Conservation (phyloP, 2,113 vertebrate genomes). For the Tautogolabrus adspersus region DNA sequence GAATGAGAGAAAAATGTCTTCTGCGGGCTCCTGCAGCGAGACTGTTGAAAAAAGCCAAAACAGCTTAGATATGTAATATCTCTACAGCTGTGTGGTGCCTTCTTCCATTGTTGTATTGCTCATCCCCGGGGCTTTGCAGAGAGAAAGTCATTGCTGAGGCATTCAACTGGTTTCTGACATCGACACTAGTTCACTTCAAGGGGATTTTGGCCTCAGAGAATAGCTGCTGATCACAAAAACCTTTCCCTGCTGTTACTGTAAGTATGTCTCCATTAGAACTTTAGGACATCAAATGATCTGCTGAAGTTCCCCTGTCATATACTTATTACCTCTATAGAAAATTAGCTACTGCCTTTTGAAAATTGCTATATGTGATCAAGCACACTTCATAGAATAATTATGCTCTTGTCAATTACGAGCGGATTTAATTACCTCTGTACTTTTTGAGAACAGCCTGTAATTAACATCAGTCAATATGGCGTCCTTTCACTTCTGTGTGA, state of each 20-base stretch:
- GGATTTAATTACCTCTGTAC: slow-evolving; percentile 30
- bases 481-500: slow-evolving; percentile 21
- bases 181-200: slow-evolving; percentile 36
- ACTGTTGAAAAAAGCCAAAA: slow-evolving; percentile 57
- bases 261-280: slow-evolving; percentile 12
- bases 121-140: slow-evolving; percentile 55
- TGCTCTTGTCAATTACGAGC: slow-evolving; percentile 18
- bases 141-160: slow-evolving; percentile 48
- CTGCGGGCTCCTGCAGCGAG: slow-evolving; percentile 45
- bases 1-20: slow-evolving; percentile 54
- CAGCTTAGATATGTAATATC: slow-evolving; percentile 66
- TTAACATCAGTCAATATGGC: slow-evolving; percentile 43
- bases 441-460: slow-evolving; percentile 46
- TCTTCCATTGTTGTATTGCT: slow-evolving; percentile 55
- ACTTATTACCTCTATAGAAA: slow-evolving; percentile 40
- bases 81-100: slow-evolving; percentile 37
- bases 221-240: slow-evolving; percentile 32
- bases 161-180: slow-evolving; percentile 59
- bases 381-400: slow-evolving; percentile 39
- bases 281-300: slow-evolving; percentile 20
- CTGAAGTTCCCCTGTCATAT: slow-evolving; percentile 8
- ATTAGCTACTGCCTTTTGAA: slow-evolving; percentile 18
- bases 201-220: slow-evolving; percentile 44
- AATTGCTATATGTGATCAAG: slow-evolving; percentile 26
- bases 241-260: slow-evolving; percentile 26